Conservation (phyloP, 64 coral and sea anemone genomes). For the Porites australiensis region DNA sequence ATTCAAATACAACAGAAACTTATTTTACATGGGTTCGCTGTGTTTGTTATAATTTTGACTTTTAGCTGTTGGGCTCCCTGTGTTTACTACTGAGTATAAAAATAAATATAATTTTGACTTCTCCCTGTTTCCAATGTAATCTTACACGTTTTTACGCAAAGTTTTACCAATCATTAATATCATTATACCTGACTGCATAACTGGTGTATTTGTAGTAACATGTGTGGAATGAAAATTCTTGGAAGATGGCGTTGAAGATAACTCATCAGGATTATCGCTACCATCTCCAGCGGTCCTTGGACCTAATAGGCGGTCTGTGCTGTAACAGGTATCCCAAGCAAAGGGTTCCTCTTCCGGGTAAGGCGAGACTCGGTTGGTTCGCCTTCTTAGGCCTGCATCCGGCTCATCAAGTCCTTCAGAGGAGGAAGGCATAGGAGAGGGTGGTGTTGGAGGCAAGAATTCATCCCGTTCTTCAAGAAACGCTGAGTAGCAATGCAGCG, state of each 20-base stretch:
- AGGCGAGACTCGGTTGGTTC: background rate
- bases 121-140: no score
- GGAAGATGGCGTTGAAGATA: background rate
- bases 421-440: background rate
- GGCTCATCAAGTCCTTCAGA: conserved; percentile 1
- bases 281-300: conserved; percentile 48
- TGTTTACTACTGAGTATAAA: no score
- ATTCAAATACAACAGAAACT: no score
- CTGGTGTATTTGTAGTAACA: background rate
- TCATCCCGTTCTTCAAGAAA: conserved; percentile 2
- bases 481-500: background rate
- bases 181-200: background rate
- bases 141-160: no score
- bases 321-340: background rate
- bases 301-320: background rate
- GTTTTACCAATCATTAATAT: no score
- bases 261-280: conserved; percentile 66
- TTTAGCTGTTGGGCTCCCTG: no score
- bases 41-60: no score
- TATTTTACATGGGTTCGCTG: no score
- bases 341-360: background rate
- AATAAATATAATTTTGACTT: no score
- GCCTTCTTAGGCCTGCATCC: background rate
- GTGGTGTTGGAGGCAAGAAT: background rate
- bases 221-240: background rate